A percentile compares a stretch with the other conserved stretches of the same genome.
Evolutionary conservation across 2,797 vertebrate genomes (phyloP).

Genomic region (Galago senegalensis): DNA sequence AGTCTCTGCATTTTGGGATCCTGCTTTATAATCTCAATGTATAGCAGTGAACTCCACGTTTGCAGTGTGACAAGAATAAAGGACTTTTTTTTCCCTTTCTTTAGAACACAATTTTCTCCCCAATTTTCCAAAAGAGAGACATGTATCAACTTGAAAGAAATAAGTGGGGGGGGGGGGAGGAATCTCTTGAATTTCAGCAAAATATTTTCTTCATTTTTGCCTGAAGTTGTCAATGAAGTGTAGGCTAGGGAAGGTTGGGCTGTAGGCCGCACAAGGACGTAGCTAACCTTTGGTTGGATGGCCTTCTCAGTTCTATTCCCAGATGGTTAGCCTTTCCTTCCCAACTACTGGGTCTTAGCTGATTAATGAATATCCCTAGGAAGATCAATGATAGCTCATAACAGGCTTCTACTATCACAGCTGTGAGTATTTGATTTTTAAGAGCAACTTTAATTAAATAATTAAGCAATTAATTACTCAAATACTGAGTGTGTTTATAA

Average conservation of each 20-base stretch:
- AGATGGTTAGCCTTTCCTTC: slow-evolving; percentile 41
- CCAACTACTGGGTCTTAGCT: slow-evolving; percentile 19
- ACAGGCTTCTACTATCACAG: slow-evolving; percentile 74
- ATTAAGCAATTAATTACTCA: slow-evolving; percentile 83
- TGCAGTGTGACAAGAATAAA: slow-evolving; percentile 66
- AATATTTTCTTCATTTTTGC: slow-evolving; percentile 6
- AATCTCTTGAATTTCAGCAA: slow-evolving; percentile 33
- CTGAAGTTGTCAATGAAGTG: neutral
- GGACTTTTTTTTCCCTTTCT: neutral
- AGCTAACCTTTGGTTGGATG: neutral
- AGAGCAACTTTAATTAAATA: slow-evolving; percentile 82
- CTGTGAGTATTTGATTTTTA: slow-evolving; percentile 81
- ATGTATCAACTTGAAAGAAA: slow-evolving; percentile 56
- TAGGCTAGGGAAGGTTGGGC: neutral
- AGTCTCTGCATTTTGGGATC: slow-evolving; percentile 77
- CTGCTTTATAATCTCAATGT: slow-evolving; percentile 82
- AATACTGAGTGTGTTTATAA: slow-evolving; percentile 73
- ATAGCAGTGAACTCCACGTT: slow-evolving; percentile 73
- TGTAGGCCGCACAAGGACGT: neutral
- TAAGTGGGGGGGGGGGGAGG: neutral
- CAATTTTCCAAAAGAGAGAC: slow-evolving; percentile 53
- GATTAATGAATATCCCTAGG: slow-evolving; percentile 72
- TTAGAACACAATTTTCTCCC: slow-evolving; percentile 30
- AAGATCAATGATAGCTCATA: slow-evolving; percentile 75
- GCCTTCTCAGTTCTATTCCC: neutral